Base-by-base conservation (phyloP, 2,797 vertebrate species). In the Glossophaga mutica region DNA sequence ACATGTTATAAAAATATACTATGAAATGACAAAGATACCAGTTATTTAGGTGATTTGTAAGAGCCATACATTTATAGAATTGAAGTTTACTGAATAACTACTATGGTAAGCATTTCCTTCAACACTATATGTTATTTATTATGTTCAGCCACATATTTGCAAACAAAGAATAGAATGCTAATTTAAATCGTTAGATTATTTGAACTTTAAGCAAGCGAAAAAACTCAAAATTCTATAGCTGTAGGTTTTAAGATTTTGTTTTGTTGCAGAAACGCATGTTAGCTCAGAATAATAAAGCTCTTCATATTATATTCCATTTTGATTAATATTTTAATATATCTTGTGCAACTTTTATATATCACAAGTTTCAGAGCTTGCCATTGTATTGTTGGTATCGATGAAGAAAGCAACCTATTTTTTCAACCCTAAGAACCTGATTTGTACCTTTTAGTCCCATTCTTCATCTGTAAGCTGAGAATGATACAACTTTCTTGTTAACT, bases 131-230 rank as follows among this genome's bases (percentile, higher is more conserved):
- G 15, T 90, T 57, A 74, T 78, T 92, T 90, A 34, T 87, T 81
- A 46, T 86, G 26, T 81, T 91, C 76, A 96, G 32, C 18, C 44
- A 93, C 16, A 37, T 81, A 91, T 68, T 62, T 87, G 16, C 59
- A 96, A 93, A 67, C 6, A 67, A 85, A 83, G 62, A 93, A 76
- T 37, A 11, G 39, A 9, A 74, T 91, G 57, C 81, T 94, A 91
- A 77, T 86, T 96, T 88, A 77, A 94, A 52, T 77, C 1, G 37
- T 50, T 93, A 81, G 46, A 62, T 83, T 94, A 90, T 94, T 94
- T 95, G 67, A 93, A 94, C 93, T 95, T 94, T 84, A 96, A 93
- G 87, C 39, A 96, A 84, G 59, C 19, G 79, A 91, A 93, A 85
- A 85, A 94, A 85, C 48, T 16, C 12, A 90, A 68, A 90, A 81